Base-by-base conservation (phyloP, 2,113 vertebrate species). In the Petaurus breviceps region DNA sequence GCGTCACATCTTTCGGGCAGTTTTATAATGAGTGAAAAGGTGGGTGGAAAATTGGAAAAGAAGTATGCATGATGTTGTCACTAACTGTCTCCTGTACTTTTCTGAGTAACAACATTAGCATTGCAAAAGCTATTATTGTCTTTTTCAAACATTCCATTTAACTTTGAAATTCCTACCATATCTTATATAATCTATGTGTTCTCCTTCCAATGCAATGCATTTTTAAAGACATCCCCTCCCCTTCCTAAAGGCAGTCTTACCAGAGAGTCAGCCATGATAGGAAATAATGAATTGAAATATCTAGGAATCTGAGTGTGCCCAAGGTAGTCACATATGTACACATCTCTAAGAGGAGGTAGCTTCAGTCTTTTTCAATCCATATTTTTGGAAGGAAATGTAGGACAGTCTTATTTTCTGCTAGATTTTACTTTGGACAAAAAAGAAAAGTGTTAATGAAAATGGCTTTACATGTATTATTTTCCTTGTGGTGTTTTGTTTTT, bases 151-250 rank as follows among this genome's bases (percentile, higher is more conserved):
- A 98, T 98, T 98, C 96, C 90, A 24, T 98, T 98, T 99, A 96
- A 98, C 98, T 98, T 99, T 98, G 98, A 98, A 98, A 98, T 98
- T 99, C 97, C 98, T 99, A 98, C 97, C 97, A 98, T 98, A 97
- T 96, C 96, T 99, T 98, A 98, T 99, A 99, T 99, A 99, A 99
- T 99, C 93, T 6, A 97, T 99, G 98, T 99, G 98, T 98, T 99
- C 99, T 98, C 98, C 98, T 99, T 99, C 98, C 98, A 99, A 99
- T 98, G 98, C 98, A 98, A 98, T 99, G 98, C 98, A 98, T 98
- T 99, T 98, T 98, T 99, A 99, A 98, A 98, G 97, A 98, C 95
- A 97, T 91, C 95, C 93, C 92, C 92, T 28, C 94, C 97, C 94
- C 92, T 31, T 94, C 97, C 97, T 96, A 97, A 98, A 97, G 97